These are phyloP conservation scores for Pangasius krempfi DNA, from an alignment of 2,797 vertebrate species.

Conservation along the genomic window DNA sequence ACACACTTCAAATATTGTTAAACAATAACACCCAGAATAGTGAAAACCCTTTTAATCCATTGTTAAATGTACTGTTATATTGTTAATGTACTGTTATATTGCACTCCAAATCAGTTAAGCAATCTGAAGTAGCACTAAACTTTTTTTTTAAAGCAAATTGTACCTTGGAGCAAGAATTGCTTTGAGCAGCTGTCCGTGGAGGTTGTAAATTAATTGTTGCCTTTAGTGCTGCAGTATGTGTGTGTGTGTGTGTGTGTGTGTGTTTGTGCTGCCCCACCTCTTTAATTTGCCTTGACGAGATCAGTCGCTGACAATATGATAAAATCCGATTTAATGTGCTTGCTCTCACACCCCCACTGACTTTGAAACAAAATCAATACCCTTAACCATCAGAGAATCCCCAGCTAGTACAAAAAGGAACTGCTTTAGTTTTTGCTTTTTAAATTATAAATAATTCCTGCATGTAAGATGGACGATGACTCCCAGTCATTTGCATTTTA, in stretches of 20 bases:
- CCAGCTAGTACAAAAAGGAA: conserved; percentile 16
- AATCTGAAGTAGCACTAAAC: background rate
- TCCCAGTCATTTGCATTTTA: background rate
- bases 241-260: conserved; percentile 13
- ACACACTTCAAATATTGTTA: background rate
- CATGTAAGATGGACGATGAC: background rate
- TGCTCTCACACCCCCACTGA: conserved; percentile 33
- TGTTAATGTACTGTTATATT: background rate
- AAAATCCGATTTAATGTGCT: conserved; percentile 45
- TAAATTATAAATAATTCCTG: conserved; percentile 28
- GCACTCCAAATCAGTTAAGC: background rate
- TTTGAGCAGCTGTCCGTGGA: conserved; percentile 16
- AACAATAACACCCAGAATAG: background rate
- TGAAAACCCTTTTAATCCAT: background rate
- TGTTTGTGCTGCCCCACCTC: conserved; percentile 4
- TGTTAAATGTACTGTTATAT: conserved; percentile 10
- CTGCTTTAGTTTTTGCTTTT: conserved; percentile 5
- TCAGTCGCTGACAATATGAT: conserved; percentile 43
- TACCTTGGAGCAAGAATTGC: background rate
- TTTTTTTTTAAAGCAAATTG: background rate
- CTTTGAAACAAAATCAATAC: conserved; percentile 49
- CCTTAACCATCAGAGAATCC: conserved; percentile 32
- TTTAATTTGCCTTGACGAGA: conserved; percentile 41
- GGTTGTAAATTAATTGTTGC: conserved; percentile 33
- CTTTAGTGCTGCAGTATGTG: conserved; percentile 9